These are phyloP conservation scores for Atopsyche davidsoni DNA, from an alignment of 1,140 invertebrate species.

Conservation along the genomic window DNA sequence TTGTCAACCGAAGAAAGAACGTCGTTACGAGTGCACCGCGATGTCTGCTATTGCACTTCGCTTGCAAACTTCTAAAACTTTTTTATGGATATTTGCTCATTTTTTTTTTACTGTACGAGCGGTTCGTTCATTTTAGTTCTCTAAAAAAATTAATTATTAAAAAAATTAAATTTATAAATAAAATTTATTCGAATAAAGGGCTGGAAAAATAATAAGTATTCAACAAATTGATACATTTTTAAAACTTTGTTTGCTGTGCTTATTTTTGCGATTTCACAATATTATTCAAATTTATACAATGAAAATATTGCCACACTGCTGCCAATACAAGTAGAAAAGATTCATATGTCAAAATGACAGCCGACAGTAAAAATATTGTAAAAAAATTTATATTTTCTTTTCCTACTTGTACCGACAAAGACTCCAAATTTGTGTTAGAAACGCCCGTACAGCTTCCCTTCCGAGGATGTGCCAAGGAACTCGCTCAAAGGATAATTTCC, in stretches of 20 bases:
- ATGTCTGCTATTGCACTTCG: no score
- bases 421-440: constrained; percentile 50
- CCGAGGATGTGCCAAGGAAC: constrained; percentile 50
- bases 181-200: no score
- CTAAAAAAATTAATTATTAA: no score
- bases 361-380: constrained; percentile 41
- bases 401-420: constrained; percentile 54
- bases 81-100: no score
- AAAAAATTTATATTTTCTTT: constrained; percentile 53
- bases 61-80: no score
- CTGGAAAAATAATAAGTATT: no score
- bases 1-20: constrained; percentile 13
- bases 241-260: no score
- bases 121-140: no score
- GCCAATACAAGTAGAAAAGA: constrained; percentile 5
- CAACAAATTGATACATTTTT: no score
- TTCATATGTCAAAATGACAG: constrained; percentile 33
- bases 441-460: constrained; percentile 58
- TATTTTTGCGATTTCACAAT: no score
- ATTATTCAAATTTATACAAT: background rate
- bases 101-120: no score
- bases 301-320: background rate
- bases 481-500: constrained; percentile 59
- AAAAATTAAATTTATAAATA: no score
- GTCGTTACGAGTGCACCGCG: background rate